Conservation (phyloP, 2,113 vertebrate species). For the Monarcha castaneiventris region DNA sequence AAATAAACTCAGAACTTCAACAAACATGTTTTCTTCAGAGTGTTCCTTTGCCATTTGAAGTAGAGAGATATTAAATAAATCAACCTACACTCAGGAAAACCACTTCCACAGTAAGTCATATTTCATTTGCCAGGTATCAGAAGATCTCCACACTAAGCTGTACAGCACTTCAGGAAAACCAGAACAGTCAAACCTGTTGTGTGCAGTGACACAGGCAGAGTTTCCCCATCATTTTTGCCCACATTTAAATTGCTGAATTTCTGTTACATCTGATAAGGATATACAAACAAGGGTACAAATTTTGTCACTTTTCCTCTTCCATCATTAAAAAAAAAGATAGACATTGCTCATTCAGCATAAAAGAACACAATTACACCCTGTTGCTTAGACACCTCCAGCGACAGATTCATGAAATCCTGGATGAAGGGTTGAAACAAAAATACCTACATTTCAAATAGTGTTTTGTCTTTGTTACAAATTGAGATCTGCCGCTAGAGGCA, state of each 20-base stretch:
- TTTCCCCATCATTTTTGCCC: not conserved
- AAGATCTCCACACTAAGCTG: not conserved
- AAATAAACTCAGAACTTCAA: not conserved
- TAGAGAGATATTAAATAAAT: not conserved
- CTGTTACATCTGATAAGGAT: not conserved
- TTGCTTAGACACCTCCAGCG: not conserved
- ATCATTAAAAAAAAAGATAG: not conserved
- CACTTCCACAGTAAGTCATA: not conserved
- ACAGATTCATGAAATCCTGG: not conserved
- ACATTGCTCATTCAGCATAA: not conserved
- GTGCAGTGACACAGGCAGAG: not conserved
- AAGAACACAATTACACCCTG: not conserved
- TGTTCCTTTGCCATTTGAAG: not conserved
- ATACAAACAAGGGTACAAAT: not conserved
- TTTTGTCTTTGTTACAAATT: not conserved
- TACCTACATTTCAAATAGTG: not conserved
- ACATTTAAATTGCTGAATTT: not conserved
- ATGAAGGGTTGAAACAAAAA: not conserved
- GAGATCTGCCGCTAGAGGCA: not conserved
- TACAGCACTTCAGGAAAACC: not conserved
- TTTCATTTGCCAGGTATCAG: not conserved
- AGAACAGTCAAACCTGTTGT: not conserved
- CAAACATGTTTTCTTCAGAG: not conserved
- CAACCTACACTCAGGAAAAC: not conserved
- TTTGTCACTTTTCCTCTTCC: not conserved